Base-by-base conservation (phyloP, 2,113 vertebrate genomes). In the Petromus typicus region DNA sequence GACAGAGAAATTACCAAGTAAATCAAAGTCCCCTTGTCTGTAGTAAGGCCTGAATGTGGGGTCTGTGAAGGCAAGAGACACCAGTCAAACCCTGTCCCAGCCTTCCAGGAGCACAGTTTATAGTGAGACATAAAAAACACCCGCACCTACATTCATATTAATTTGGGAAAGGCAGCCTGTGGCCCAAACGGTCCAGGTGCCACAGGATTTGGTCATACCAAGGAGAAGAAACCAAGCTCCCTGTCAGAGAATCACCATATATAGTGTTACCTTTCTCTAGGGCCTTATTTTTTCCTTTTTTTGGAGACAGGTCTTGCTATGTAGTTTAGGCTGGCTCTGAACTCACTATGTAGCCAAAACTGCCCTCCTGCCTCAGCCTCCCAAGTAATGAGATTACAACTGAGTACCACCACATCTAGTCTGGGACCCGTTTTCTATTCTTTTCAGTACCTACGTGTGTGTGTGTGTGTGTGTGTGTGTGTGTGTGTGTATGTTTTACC, bases 121-220 rank as follows among this genome's bases (percentile, higher is more conserved):
- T 51, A 85, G 43, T 51, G 57, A 73, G 56, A 88, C n/a, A 83
- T 4, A 94, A 78, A 59, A 81, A 54, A 96, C 54, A 91, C 23
- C 79, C 27, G 34, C 61, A 89, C 34, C 67, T 78, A 59, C 84
- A 78, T 90, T 90, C 80, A 95, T 51, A 23, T 86, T 81, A 95
- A 89, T 67, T 94, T 23, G 64, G 18, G 45, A 75, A 88, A 59
- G 80, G 81, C 11, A 96, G 71, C 30, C 64, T 86, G 7, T 7
- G 69, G 64, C 7, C 76, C 85, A 34, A 86, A 90, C 3, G 25
- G 32, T 48, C 57, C 61, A 89, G 73, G 93, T 5, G 27, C 75
- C 40, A 66, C 4, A 7, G 59, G 27, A 63, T 64, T 93, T 78
- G 9, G 34, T 86, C 69, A 89, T 86, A 93, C 11, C 64, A 91